These are phyloP conservation scores for Ondatra zibethicus DNA, from an alignment of 2,113 vertebrate species.

Conservation along the genomic window DNA sequence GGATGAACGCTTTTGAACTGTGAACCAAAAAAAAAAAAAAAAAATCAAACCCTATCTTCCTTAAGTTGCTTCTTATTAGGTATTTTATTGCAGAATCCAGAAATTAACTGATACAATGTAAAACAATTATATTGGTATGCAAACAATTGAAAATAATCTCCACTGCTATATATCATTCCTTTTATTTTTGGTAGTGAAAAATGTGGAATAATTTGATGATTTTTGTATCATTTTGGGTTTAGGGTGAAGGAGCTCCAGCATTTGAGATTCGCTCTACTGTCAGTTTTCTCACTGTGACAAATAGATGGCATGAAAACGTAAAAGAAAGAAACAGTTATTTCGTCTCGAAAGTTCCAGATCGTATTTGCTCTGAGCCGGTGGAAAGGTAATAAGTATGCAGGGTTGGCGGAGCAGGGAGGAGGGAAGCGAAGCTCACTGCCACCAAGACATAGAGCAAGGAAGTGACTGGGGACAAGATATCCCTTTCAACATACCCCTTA, in stretches of 20 bases:
- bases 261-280: not conserved
- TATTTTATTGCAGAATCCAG: not conserved
- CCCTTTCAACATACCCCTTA: not conserved
- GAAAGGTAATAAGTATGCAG: not conserved
- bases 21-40: too few relatives aligned
- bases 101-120: not conserved
- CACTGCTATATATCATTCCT: not conserved
- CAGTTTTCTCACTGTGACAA: not conserved
- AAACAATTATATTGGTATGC: not conserved
- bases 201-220: not conserved
- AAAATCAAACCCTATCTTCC: not conserved
- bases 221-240: slow-evolving; percentile 10
- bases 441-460: not conserved
- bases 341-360: not conserved
- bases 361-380: not conserved
- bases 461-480: not conserved
- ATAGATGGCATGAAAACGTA: not conserved
- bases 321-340: not conserved
- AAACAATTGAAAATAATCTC: slow-evolving; percentile 35
- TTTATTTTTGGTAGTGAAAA: slow-evolving; percentile 36
- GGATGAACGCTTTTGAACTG: too few relatives aligned
- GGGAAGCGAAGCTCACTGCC: not conserved
- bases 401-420: not conserved
- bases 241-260: not conserved
- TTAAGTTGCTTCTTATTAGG: too few relatives aligned